phyloP scores from a whole-genome alignment of 2,797 vertebrate species.

The Paramormyrops hopkinsi region DNA sequence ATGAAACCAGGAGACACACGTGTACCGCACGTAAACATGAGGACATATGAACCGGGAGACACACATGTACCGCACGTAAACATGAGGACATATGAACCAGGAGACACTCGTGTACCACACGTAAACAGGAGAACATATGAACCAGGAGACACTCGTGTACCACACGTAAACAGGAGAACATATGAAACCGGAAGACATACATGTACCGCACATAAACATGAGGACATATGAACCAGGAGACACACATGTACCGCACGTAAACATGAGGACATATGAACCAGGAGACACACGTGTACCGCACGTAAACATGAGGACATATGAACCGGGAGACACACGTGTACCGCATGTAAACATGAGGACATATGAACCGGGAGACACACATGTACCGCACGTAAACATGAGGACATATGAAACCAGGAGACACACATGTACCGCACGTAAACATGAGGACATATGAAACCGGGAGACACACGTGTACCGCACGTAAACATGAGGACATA shows the following conservation, averaged over 20 bases:
- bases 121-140: conserved; percentile 14
- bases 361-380: not conserved
- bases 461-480: not conserved
- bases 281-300: too few relatives aligned
- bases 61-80: not conserved
- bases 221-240: not conserved
- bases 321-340: not conserved
- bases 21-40: not conserved
- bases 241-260: too few relatives aligned
- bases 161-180: conserved; percentile 3
- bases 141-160: not conserved
- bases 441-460: conserved; percentile 6
- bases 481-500: not conserved
- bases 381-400: conserved; percentile 8
- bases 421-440: conserved; percentile 6
- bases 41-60: not conserved
- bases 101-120: not conserved
- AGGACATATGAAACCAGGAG: not conserved
- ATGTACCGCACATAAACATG: not conserved
- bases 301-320: not conserved
- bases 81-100: not conserved
- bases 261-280: not conserved
- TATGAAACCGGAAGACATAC: not conserved
- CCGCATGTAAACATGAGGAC: not conserved
- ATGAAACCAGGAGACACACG: not conserved